A percentile compares a stretch with the other conserved stretches of the same genome.
Evolutionary conservation across 2,888 invertebrate species (phyloP).

Genomic region (Chrysolina oricalcia): DNA sequence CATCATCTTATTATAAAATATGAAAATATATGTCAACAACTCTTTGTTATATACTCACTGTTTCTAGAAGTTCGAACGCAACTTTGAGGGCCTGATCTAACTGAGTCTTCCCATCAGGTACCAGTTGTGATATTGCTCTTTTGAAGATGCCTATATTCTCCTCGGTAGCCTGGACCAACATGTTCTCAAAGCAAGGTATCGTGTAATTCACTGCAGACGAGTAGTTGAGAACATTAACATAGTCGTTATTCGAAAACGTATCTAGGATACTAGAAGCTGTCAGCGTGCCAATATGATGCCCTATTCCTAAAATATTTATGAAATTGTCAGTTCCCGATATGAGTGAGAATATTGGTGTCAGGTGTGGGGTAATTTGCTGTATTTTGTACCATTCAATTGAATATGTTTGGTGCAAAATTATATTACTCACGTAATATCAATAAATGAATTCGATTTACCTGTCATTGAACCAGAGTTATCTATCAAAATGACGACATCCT

Average conservation of each 20-base stretch:
- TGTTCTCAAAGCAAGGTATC: constrained; percentile 88
- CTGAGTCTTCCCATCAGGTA: constrained; percentile 87
- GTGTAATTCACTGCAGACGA: constrained; percentile 82
- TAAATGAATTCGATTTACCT: constrained; percentile 72
- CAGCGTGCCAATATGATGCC: constrained; percentile 84
- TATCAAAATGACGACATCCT: constrained; percentile 95
- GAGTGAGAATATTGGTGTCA: neutral
- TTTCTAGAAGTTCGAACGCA: constrained; percentile 87
- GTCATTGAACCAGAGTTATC: constrained; percentile 98
- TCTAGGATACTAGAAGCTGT: constrained; percentile 92
- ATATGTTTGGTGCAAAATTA: too few relatives aligned
- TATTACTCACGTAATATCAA: neutral
- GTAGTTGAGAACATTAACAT: constrained; percentile 92
- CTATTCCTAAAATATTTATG: constrained; percentile 63
- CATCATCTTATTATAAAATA: too few relatives aligned
- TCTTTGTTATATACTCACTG: constrained; percentile 73
- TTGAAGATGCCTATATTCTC: constrained; percentile 87
- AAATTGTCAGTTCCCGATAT: neutral
- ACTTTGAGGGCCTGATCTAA: constrained; percentile 85
- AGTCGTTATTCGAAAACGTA: constrained; percentile 98
- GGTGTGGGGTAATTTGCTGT: neutral
- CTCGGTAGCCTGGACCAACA: constrained; percentile 90
- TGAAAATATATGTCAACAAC: neutral
- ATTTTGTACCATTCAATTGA: too few relatives aligned
- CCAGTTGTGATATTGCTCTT: constrained; percentile 78